Percentiles rank a stretch among this genome's conserved stretches.
Evolutionary conservation across 37 sponge, comb jelly and placozoan genomes (phyloP).

Genomic region (Halichondria panicea): DNA sequence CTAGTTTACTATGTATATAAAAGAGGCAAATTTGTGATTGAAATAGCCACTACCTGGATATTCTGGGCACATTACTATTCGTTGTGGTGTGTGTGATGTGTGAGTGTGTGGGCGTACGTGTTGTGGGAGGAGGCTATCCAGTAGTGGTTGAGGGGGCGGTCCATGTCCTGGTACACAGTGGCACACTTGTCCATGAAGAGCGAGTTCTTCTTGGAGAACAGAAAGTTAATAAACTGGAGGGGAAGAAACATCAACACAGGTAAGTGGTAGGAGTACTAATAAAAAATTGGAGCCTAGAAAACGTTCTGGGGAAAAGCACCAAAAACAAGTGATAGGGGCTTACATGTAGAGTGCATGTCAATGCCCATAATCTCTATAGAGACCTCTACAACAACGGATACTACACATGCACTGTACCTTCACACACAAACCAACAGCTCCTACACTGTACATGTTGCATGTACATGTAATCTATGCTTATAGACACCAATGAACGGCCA

Average conservation of each 20-base stretch:
- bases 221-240: constrained; percentile 87
- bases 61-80: too few relatives aligned
- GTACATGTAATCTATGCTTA: background rate
- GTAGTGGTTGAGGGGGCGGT: constrained; percentile 90
- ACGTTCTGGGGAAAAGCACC: background rate
- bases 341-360: background rate
- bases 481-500: too few relatives aligned
- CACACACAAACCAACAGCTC: background rate
- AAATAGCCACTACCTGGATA: too few relatives aligned
- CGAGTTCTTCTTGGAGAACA: constrained; percentile 88
- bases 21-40: too few relatives aligned
- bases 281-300: background rate
- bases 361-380: too few relatives aligned
- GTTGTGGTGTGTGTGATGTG: too few relatives aligned
- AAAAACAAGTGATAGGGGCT: background rate
- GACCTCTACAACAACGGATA: too few relatives aligned
- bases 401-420: too few relatives aligned
- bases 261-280: background rate
- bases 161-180: constrained; percentile 83
- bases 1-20: too few relatives aligned
- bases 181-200: constrained; percentile 65
- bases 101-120: constrained; percentile 59
- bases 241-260: background rate
- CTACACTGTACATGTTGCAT: background rate
- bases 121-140: constrained; percentile 99